phyloP scores from a whole-genome alignment of 2,113 vertebrate species.

The Hippocampus abdominalis region DNA sequence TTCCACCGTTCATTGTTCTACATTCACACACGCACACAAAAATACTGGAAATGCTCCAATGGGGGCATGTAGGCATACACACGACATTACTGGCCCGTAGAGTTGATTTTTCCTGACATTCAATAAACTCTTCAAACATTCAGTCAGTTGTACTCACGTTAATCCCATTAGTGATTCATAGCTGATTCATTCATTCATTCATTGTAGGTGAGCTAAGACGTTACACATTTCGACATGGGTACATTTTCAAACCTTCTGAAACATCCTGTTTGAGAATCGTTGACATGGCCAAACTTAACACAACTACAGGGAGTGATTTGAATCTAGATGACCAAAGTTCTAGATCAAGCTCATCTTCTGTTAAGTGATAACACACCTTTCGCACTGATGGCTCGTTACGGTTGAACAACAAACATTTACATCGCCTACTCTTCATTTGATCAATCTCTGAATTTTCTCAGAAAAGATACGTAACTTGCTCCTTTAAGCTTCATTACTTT shows the following conservation, averaged over 20 bases:
- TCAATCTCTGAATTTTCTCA: not conserved
- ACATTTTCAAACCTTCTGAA: not conserved
- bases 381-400: slow-evolving; percentile 8
- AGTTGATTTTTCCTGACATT: slow-evolving; percentile 1
- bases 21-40: slow-evolving; percentile 2
- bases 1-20: slow-evolving; percentile 61
- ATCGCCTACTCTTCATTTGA: too few species aligned
- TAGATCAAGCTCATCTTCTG: slow-evolving; percentile 15
- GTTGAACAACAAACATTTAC: slow-evolving; percentile 15
- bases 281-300: not conserved
- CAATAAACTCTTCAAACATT: slow-evolving; percentile 11
- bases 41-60: not conserved
- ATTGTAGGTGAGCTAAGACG: slow-evolving; percentile 19
- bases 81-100: slow-evolving; percentile 10
- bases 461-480: not conserved
- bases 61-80: slow-evolving; percentile 13
- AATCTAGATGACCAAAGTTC: slow-evolving; percentile 20
- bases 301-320: slow-evolving; percentile 1
- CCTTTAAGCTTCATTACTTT: not conserved
- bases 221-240: slow-evolving; percentile 8
- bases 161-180: slow-evolving; percentile 22
- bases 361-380: slow-evolving; percentile 2
- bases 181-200: slow-evolving; percentile 12
- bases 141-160: slow-evolving; percentile 4
- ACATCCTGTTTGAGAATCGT: not conserved